Percentiles rank a stretch among this genome's conserved stretches.
Conservation (phyloP, 2,888 invertebrate genomes). For the Cordylochernes scorpioides region DNA sequence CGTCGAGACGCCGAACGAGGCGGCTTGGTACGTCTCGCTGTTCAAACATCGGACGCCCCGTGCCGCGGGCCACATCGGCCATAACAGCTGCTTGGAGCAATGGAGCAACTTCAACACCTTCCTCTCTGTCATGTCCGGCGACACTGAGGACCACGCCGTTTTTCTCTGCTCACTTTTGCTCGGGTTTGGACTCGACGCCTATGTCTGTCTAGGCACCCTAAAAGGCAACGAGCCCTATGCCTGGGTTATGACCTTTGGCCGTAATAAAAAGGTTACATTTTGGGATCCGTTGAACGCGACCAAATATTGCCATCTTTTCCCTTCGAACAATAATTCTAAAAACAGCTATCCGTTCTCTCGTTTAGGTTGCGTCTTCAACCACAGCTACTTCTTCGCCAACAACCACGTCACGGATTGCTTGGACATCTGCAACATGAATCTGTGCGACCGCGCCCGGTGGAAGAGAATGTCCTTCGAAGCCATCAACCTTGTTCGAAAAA, state of each 20-base stretch:
- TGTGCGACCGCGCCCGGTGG: no score
- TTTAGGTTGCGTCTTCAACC: conserved; percentile 23
- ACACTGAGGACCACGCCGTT: conserved; percentile 22
- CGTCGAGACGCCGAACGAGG: conserved; percentile 21
- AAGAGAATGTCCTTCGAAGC: no score
- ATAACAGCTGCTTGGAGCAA: conserved; percentile 17
- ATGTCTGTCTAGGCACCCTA: conserved; percentile 20
- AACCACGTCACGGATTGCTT: no score
- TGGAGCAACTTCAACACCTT: conserved; percentile 22
- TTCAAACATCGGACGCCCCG: conserved; percentile 19
- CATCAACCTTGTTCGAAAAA: no score
- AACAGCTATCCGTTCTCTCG: conserved; percentile 23
- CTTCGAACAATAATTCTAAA: no score
- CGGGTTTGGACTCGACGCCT: conserved; percentile 24
- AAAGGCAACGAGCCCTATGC: conserved; percentile 19
- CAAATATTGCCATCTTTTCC: no score
- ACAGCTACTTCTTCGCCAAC: conserved; percentile 22
- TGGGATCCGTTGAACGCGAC: conserved; percentile 23
- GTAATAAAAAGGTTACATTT: conserved; percentile 18
- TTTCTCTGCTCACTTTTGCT: conserved; percentile 21
- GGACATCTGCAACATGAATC: no score
- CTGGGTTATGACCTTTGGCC: conserved; percentile 22
- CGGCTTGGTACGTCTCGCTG: conserved; percentile 21
- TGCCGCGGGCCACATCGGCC: conserved; percentile 18
- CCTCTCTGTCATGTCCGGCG: no score